Percentiles rank a stretch among this genome's conserved stretches.
These are phyloP conservation scores for Ispidina picta DNA, from an alignment of 2,797 vertebrate species.

Conservation along the genomic window DNA sequence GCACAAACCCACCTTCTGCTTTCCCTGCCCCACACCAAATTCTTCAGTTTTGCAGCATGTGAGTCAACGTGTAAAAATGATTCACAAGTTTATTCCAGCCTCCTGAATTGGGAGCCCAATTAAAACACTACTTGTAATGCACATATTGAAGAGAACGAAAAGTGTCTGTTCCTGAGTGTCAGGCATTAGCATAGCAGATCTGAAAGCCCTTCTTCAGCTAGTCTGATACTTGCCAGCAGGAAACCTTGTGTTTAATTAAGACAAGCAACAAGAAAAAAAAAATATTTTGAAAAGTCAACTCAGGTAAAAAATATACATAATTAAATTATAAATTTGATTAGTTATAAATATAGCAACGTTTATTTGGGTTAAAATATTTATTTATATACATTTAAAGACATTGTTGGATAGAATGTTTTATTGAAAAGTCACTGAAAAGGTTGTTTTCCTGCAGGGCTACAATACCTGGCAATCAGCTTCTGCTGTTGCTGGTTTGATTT, in stretches of 20 bases:
- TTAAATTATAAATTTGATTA: neutral
- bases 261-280: neutral
- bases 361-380: neutral
- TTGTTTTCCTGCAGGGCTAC: neutral
- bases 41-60: constrained; percentile 54
- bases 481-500: neutral
- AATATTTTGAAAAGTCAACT: neutral
- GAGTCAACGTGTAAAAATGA: constrained; percentile 69
- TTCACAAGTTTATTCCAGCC: constrained; percentile 48
- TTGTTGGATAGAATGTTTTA: neutral
- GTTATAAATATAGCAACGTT: neutral
- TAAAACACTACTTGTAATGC: constrained; percentile 70
- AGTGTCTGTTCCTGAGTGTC: constrained; percentile 60
- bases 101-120: constrained; percentile 64
- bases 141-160: constrained; percentile 55
- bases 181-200: constrained; percentile 51
- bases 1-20: constrained; percentile 3
- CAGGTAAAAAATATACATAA: neutral
- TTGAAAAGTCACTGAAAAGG: neutral
- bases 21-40: neutral
- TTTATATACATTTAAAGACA: neutral
- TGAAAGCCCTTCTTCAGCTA: constrained; percentile 40
- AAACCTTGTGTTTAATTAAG: constrained; percentile 17
- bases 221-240: constrained; percentile 29
- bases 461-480: neutral